Base-by-base conservation (phyloP, 37 sponge, comb jelly and placozoan genomes). In the Mnemiopsis leidyi region DNA sequence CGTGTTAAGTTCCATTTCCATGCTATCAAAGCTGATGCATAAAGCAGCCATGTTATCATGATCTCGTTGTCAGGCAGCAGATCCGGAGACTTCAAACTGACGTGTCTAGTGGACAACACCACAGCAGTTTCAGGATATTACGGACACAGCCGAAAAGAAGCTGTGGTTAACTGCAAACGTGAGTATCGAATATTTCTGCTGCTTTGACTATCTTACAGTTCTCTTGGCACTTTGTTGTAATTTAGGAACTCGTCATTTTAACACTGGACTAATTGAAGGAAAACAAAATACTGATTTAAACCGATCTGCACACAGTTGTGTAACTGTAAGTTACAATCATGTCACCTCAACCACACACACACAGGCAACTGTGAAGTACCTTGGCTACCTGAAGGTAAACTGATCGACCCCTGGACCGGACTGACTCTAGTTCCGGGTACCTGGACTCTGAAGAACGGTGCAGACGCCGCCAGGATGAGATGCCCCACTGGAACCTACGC, bases 281-380 rank as follows among this genome's bases (percentile, higher is more conserved):
- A n/a, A n/a, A n/a, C n/a, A n/a, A n/a, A n/a, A n/a, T n/a, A n/a
- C n/a, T n/a, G n/a, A n/a, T n/a, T n/a, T n/a, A n/a, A n/a, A n/a
- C n/a, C n/a, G n/a, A n/a, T n/a, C n/a, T n/a, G n/a, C n/a, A n/a
- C n/a, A n/a, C n/a, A n/a, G n/a, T n/a, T n/a, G n/a, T n/a, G n/a
- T n/a, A n/a, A n/a, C n/a, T n/a, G n/a, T n/a, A n/a, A n/a, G n/a
- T n/a, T n/a, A n/a, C n/a, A n/a, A n/a, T n/a, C n/a, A n/a, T n/a
- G n/a, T n/a, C n/a, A n/a, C n/a, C n/a, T n/a, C n/a, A n/a, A n/a
- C n/a, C n/a, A n/a, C n/a, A n/a, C n/a, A 48, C 61, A 5, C 61
- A 48, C 79, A 77, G 79, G 79, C 33, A 77, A 85, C 90, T 85
- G 90, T 33, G 25, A 32, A 61, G 90, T 85, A 20, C 90, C 90